Evolutionary conservation across 2,797 vertebrate genomes (phyloP).

Genomic region (Paedocypris micromegethes): DNA sequence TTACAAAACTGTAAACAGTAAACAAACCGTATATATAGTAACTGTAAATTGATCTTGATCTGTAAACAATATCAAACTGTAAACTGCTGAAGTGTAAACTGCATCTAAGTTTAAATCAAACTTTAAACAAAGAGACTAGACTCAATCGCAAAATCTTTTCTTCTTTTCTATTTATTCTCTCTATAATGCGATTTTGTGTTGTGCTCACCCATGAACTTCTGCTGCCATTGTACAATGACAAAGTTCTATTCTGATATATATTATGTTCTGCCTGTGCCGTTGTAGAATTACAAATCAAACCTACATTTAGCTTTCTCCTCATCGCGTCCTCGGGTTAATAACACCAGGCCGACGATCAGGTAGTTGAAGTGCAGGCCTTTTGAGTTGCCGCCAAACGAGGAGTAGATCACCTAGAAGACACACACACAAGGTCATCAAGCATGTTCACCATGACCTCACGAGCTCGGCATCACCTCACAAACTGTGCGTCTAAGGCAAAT

Average conservation of each 20-base stretch:
- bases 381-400: slow-evolving; percentile 91
- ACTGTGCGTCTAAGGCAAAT: not conserved
- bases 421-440: slow-evolving; percentile 9
- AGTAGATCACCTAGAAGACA: slow-evolving; percentile 86
- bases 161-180: no score
- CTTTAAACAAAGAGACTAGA: not conserved
- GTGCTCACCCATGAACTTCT: no score
- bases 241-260: no score
- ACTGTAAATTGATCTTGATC: not conserved
- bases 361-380: slow-evolving; percentile 99
- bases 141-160: no score
- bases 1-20: not conserved
- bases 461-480: not conserved
- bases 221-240: no score
- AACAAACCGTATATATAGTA: no score
- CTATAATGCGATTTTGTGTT: no score
- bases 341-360: slow-evolving; percentile 91
- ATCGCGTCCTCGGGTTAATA: slow-evolving; percentile 91
- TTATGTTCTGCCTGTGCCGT: no score
- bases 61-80: slow-evolving; percentile 5
- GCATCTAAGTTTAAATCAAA: not conserved
- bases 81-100: not conserved
- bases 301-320: slow-evolving; percentile 98
- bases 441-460: not conserved
- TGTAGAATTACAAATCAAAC: slow-evolving; percentile 46